Evolutionary conservation across 1,140 invertebrate species (phyloP), one percentile per base, ranked within the genome.

Genomic region (Doryteuthis pealeii): DNA sequence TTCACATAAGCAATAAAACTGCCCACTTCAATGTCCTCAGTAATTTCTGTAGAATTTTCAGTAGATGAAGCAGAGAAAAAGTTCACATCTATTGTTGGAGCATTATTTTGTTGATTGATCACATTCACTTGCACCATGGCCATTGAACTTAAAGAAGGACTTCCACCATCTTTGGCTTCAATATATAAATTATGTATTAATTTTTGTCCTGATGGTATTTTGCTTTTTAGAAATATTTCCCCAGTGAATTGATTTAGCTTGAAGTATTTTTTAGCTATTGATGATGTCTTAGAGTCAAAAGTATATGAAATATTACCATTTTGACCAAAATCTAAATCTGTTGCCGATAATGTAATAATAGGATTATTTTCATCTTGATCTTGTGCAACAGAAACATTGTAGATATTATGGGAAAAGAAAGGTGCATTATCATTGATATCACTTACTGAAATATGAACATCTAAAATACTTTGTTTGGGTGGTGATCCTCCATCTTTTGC

Each of bases 381-480:
- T 73, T 87, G 84, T 65, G 80, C 80, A 22, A 85, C 83, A 72
- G 78, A 82, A 8, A 79, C 80, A 49, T 82, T 75, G 73, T 83
- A 87, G 1, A 85, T 85, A 6, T 83, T 85, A 79, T 87, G 77
- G 14, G 82, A 69, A 74, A 99, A 98, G 0, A 94, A 92, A 1
- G 96, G 96, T 12, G 94, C 92, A 84, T 96, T 96, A 88, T 99
- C 97, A 87, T 99, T 98, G 78, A 98, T 93, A 88, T 99, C 96
- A 33, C 93, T 91, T 5, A 99, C 92, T 12, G 81, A 84, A 40
- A 93, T 89, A 40, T 87, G 81, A 30, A 92, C 89, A 40, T 74
- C 75, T n/a, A 84, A 45, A 33, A 76, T 77, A 43, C 83, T 83
- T 45, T 74, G 71, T 75, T 74, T 82, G 45, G 70, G 77, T 1